Evolutionary conservation across 2,888 invertebrate species (phyloP).

Genomic region (Mesoligia furuncula): DNA sequence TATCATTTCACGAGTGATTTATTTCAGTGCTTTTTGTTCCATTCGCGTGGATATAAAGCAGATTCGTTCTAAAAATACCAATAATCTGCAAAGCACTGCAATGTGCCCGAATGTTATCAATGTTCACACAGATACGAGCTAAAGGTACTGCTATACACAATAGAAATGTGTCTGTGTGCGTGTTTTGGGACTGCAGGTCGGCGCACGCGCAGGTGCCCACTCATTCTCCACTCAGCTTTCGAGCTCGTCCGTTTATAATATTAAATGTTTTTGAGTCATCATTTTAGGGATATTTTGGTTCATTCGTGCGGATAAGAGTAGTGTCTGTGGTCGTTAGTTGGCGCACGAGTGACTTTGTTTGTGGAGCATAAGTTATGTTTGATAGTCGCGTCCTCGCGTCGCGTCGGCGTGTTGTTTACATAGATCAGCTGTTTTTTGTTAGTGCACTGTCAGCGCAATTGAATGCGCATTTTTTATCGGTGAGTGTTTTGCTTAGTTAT

Average conservation of each 20-base stretch:
- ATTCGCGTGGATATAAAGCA: slow-evolving; percentile 27
- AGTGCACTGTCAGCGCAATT: not conserved
- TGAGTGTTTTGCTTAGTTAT: slow-evolving; percentile 27
- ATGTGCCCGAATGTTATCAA: slow-evolving; percentile 51
- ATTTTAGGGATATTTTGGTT: slow-evolving; percentile 33
- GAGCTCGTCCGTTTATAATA: slow-evolving; percentile 37
- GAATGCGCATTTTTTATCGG: slow-evolving; percentile 14
- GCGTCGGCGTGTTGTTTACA: slow-evolving; percentile 28
- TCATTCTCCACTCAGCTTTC: slow-evolving; percentile 58
- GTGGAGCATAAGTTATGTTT: not conserved
- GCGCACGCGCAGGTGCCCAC: slow-evolving; percentile 60
- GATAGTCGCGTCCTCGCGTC: not conserved
- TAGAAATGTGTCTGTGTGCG: slow-evolving; percentile 46
- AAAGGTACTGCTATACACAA: slow-evolving; percentile 13
- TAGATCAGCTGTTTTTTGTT: slow-evolving; percentile 46
- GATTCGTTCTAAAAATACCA: slow-evolving; percentile 52
- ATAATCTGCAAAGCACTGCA: slow-evolving; percentile 43
- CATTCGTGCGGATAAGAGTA: slow-evolving; percentile 6
- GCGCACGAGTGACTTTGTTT: not conserved
- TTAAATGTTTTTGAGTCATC: slow-evolving; percentile 20
- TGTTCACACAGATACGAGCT: slow-evolving; percentile 18
- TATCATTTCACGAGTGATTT: slow-evolving; percentile 18
- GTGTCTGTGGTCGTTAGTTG: slow-evolving; percentile 5
- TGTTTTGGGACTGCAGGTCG: slow-evolving; percentile 57
- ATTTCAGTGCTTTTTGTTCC: slow-evolving; percentile 31